Evolutionary conservation across 2,113 vertebrate genomes (phyloP), one percentile per base, ranked within the genome.

Genomic region (Carassius auratus): DNA sequence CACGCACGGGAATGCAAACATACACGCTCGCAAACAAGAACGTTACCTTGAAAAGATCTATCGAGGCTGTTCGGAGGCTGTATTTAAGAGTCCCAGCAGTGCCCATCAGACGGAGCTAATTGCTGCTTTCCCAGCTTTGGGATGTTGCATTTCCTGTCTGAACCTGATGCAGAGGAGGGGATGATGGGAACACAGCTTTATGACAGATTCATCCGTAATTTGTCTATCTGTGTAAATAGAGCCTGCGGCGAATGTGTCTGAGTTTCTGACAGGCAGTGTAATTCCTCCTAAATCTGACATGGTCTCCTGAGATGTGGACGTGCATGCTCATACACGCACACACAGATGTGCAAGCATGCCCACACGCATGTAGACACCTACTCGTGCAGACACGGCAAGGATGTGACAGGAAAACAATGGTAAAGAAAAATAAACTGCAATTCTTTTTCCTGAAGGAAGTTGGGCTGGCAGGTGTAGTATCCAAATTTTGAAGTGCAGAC

Each of bases 241-340:
- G 86, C 76, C 66, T 81, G 66, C n/a, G 23, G 42, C 19, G 7
- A 68, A 81, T n/a, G n/a, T 78, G 59, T 83, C 26, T n/a, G 75
- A 87, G 86, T 42, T 38, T 86, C 23, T 85, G 85, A 88, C 91
- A 89, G 90, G 76, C 87, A 87, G 86, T 83, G 52, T 86, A 50
- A 5, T 71, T 85, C 81, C 14, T 62, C 50, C 62, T 45, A 87
- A 90, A 92, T 88, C 88, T 87, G 87, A 81, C 26, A 71, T 89
- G 14, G 48, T 66, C 84, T 17, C 81, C 50, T 62, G 23, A 59
- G 88, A 76, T 66, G 73, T 50, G 89, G 89, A 76, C 85, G 15
- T 38, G 30, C 36, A 86, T 26, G 61, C 69, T 17, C 73, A 36
- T 23, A 79, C 45, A 77, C 13, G 59, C 50, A 74, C 55, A 77